Evolutionary conservation across 2,888 invertebrate species (phyloP).

Genomic region (Melanotus villosus): DNA sequence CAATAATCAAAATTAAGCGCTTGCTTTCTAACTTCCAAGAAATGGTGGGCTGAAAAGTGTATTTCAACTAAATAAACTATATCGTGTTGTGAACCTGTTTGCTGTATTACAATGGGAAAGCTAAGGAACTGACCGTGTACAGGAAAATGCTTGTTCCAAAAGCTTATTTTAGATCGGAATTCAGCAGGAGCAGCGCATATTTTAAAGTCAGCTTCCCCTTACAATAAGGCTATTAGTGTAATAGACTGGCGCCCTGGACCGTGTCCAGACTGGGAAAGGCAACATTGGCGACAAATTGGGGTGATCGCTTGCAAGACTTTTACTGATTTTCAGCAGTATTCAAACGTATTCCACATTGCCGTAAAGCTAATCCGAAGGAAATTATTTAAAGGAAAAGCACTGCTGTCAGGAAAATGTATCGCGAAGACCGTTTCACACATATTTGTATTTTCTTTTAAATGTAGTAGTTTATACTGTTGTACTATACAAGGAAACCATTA

Average conservation of each 20-base stretch:
- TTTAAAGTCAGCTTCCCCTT: constrained; percentile 66
- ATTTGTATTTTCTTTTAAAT: too few relatives aligned
- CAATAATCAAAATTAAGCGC: too few relatives aligned
- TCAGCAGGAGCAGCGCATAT: constrained; percentile 59
- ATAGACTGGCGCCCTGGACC: constrained; percentile 67
- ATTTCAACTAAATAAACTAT: too few relatives aligned
- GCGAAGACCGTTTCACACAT: too few relatives aligned
- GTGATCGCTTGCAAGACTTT: constrained; percentile 66
- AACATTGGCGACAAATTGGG: constrained; percentile 68
- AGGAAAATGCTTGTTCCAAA: constrained; percentile 34
- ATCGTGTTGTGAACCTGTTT: too few relatives aligned
- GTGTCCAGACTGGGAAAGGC: constrained; percentile 68
- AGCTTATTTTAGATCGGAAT: constrained; percentile 53
- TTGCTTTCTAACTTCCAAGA: too few relatives aligned
- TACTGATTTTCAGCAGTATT: constrained; percentile 39
- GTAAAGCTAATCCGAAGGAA: not conserved
- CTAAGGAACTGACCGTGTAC: not conserved
- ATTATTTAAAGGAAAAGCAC: too few relatives aligned
- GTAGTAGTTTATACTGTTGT: too few relatives aligned
- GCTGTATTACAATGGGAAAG: too few relatives aligned
- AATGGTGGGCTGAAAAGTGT: too few relatives aligned
- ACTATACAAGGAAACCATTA: too few relatives aligned
- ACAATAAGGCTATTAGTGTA: constrained; percentile 69
- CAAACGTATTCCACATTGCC: constrained; percentile 1
- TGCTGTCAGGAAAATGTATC: too few relatives aligned